phyloP scores from a whole-genome alignment of 2,113 vertebrate species.

The Elephantulus edwardii region DNA sequence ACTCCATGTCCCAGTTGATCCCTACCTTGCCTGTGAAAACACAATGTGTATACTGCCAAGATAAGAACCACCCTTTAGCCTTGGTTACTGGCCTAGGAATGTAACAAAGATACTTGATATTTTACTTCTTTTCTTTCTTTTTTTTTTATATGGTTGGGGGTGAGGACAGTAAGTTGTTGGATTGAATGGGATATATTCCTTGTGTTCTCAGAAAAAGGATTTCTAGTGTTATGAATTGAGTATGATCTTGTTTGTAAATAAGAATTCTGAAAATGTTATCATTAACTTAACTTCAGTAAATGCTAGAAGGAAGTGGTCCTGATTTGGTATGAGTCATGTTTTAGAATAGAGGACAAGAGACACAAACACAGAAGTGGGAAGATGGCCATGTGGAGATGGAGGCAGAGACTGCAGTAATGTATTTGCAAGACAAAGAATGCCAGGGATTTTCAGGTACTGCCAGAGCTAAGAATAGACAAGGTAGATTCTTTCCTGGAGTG shows the following conservation, averaged over 20 bases:
- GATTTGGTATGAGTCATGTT: neutral
- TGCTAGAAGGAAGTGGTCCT: neutral
- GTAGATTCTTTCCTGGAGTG: neutral
- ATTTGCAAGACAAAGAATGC: neutral
- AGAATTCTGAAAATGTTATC: neutral
- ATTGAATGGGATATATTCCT: neutral
- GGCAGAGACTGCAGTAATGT: neutral
- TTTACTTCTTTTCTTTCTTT: neutral
- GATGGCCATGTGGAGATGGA: neutral
- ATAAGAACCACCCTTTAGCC: constrained; percentile 11
- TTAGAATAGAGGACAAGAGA: neutral
- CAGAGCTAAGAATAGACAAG: neutral
- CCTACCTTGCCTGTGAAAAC: constrained; percentile 45
- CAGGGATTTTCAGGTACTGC: neutral
- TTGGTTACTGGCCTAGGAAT: neutral
- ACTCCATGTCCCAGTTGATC: constrained; percentile 14
- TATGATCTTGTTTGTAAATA: neutral
- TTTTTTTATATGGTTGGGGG: neutral
- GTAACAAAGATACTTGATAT: neutral
- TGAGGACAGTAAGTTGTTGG: neutral
- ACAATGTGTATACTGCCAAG: constrained; percentile 32
- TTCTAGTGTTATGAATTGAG: neutral
- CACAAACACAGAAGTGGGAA: neutral
- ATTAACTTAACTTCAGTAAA: neutral
- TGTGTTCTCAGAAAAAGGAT: neutral